Conservation (phyloP, 1,140 invertebrate species). For the Heliconius himera region DNA sequence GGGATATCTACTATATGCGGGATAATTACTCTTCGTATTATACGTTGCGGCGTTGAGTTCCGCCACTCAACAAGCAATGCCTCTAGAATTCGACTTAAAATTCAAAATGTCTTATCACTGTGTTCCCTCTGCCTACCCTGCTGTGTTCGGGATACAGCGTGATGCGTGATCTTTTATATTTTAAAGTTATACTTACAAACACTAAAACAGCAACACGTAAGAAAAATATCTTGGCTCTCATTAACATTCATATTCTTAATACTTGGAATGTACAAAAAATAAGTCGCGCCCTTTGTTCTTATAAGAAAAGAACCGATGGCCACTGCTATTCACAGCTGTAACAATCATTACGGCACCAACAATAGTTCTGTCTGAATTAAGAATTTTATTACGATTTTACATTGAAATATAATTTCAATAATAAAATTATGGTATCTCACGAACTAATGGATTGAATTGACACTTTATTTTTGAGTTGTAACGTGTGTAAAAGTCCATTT, state of each 20-base stretch:
- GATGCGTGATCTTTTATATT: no score
- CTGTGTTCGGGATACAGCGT: no score
- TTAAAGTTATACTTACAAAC: neutral
- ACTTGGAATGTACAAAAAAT: constrained; percentile 16
- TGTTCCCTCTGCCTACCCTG: no score
- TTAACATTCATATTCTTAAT: constrained; percentile 29
- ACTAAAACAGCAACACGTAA: neutral
- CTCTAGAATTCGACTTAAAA: no score
- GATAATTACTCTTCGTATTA: no score
- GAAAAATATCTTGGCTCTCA: constrained; percentile 14
- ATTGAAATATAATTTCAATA: neutral
- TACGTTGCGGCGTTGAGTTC: no score
- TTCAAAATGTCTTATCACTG: no score
- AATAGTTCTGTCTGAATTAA: constrained; percentile 32
- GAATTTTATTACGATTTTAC: constrained; percentile 12
- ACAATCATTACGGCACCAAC: constrained; percentile 13
- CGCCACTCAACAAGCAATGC: no score
- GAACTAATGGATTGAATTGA: no score
- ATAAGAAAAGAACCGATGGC: constrained; percentile 33
- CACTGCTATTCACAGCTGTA: constrained; percentile 32
- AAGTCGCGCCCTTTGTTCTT: constrained; percentile 34
- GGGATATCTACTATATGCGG: no score
- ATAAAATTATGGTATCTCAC: neutral
- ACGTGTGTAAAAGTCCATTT: no score
- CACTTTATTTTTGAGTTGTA: no score